These are phyloP conservation scores for Lymantria monacha DNA, from an alignment of 2,888 invertebrate genomes.

Conservation along the genomic window DNA sequence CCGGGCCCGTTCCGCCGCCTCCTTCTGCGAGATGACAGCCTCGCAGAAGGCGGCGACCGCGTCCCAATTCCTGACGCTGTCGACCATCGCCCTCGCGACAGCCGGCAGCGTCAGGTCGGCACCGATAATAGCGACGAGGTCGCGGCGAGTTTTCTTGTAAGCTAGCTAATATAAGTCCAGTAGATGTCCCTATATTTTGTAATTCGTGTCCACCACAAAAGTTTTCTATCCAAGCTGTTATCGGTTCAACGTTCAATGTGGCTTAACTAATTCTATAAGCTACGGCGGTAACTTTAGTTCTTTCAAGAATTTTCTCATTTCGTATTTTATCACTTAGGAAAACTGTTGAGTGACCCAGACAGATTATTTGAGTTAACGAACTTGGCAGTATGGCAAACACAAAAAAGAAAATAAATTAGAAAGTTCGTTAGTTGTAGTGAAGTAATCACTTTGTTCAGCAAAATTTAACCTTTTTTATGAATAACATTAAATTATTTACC, in stretches of 20 bases:
- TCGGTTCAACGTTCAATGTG: constrained; percentile 25
- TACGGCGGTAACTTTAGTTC: constrained; percentile 24
- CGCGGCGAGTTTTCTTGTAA: too few species aligned
- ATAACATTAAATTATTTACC: too few species aligned
- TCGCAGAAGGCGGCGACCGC: too few species aligned
- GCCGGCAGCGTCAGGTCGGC: too few species aligned
- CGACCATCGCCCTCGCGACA: too few species aligned
- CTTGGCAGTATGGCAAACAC: neutral
- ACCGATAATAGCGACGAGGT: too few species aligned
- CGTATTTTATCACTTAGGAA: constrained; percentile 23
- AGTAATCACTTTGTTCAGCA: too few species aligned
- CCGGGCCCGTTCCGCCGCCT: too few species aligned
- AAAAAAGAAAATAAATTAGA: neutral
- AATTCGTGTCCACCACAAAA: constrained; percentile 13
- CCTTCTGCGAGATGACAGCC: too few species aligned
- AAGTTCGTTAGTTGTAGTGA: neutral
- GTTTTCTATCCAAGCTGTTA: constrained; percentile 28
- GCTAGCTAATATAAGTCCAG: too few species aligned
- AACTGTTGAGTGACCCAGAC: constrained; percentile 9
- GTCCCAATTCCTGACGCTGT: too few species aligned
- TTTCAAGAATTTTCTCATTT: constrained; percentile 16
- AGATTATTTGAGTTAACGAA: neutral
- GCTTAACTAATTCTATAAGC: constrained; percentile 32
- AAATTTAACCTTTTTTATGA: too few species aligned
- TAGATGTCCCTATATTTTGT: constrained; percentile 12